Evolutionary conservation across 2,888 invertebrate species (phyloP).

Genomic region (Spilosoma lubricipeda): DNA sequence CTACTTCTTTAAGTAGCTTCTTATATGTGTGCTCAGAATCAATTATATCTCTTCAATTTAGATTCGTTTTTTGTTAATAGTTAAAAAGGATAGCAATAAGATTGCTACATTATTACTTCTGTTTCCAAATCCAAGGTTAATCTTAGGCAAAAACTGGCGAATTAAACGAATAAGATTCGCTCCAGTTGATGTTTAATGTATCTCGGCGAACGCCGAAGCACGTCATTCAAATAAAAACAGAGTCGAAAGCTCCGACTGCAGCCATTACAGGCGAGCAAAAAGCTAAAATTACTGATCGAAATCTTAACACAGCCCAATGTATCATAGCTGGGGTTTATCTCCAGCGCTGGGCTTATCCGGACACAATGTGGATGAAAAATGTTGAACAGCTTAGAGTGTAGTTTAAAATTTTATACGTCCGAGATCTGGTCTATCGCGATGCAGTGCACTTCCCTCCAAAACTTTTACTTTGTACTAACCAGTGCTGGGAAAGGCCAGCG

Average conservation of each 20-base stretch:
- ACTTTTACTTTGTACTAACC: slow-evolving; percentile 55
- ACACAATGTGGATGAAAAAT: slow-evolving; percentile 56
- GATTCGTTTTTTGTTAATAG: background rate
- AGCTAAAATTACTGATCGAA: slow-evolving; percentile 50
- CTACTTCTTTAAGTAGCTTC: too few relatives aligned
- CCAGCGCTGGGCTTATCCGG: slow-evolving; percentile 46
- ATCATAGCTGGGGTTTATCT: slow-evolving; percentile 54
- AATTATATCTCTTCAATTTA: too few relatives aligned
- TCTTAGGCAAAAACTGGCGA: background rate
- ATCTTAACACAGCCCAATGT: slow-evolving; percentile 48
- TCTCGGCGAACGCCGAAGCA: background rate
- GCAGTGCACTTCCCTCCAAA: slow-evolving; percentile 55
- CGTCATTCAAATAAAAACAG: slow-evolving; percentile 33
- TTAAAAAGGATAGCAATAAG: background rate
- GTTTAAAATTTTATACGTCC: slow-evolving; percentile 60
- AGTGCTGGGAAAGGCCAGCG: slow-evolving; percentile 30
- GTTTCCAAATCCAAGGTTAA: background rate
- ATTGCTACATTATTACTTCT: background rate
- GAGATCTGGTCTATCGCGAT: slow-evolving; percentile 56
- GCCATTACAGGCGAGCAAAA: slow-evolving; percentile 42
- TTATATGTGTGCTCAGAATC: too few relatives aligned
- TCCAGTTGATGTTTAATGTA: background rate
- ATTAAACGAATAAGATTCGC: too few relatives aligned
- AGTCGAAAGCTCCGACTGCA: slow-evolving; percentile 26
- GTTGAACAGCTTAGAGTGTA: slow-evolving; percentile 52